Percentiles rank a stretch among this genome's conserved stretches.
These are phyloP conservation scores for Drosophila jambulina DNA, from an alignment of 1,140 invertebrate genomes.

Conservation along the genomic window DNA sequence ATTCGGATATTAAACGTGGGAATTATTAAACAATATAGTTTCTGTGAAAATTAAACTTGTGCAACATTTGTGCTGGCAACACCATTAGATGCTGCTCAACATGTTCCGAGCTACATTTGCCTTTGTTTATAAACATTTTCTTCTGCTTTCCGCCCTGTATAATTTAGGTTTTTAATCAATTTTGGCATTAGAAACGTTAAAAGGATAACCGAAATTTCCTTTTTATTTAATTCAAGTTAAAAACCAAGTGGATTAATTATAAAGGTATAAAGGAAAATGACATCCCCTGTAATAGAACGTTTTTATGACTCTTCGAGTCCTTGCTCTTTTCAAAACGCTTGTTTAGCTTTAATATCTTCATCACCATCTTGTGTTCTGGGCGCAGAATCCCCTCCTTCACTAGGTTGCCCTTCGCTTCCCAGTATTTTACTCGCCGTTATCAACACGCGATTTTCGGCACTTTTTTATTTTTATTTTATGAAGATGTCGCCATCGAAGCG, in stretches of 20 bases:
- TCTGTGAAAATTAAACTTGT: neutral
- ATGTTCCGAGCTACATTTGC: neutral
- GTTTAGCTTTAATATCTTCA: conserved; percentile 6
- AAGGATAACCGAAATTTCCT: no score
- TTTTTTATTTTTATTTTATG: conserved; percentile 66
- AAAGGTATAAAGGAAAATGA: no score
- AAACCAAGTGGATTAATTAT: neutral
- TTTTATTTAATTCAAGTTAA: no score
- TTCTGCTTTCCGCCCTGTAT: neutral
- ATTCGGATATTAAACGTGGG: neutral
- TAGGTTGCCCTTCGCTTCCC: neutral
- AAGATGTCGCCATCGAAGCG: conserved; percentile 61
- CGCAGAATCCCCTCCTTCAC: neutral
- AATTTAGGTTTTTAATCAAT: neutral
- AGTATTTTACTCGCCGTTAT: conserved; percentile 64
- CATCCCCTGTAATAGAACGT: no score
- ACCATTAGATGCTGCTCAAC: neutral
- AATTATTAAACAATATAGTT: neutral
- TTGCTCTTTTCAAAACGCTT: neutral
- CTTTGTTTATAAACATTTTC: neutral
- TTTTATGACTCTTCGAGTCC: no score
- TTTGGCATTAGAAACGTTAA: no score
- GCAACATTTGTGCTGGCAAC: neutral
- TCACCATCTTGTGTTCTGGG: conserved; percentile 3
- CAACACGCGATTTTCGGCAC: conserved; percentile 78